Evolutionary conservation across 2,888 invertebrate species (phyloP).

Genomic region (Drosophila anceps): DNA sequence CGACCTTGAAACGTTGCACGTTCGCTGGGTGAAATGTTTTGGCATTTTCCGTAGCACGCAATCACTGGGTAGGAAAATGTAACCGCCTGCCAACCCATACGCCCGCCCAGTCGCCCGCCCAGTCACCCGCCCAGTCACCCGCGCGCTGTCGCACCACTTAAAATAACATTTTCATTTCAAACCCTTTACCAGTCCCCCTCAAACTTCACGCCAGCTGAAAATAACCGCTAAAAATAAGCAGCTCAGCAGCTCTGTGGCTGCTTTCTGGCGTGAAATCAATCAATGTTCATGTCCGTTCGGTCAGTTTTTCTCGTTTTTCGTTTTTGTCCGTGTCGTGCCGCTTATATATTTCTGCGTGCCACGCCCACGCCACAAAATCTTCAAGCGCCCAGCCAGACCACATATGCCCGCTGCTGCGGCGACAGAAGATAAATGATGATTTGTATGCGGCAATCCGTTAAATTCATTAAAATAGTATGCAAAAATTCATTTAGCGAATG

Average conservation of each 20-base stretch:
- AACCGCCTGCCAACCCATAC: conserved; percentile 2
- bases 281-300: conserved; percentile 67
- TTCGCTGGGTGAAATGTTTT: conserved; percentile 41
- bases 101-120: not conserved
- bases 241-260: conserved; percentile 26
- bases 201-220: conserved; percentile 34
- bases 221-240: conserved; percentile 72
- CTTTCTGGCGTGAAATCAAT: conserved; percentile 75
- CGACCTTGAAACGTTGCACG: conserved; percentile 63
- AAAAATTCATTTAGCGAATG: conserved; percentile 61
- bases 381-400: conserved; percentile 1
- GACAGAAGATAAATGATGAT: conserved; percentile 64
- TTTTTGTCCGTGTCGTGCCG: conserved; percentile 19
- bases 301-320: conserved; percentile 32
- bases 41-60: conserved; percentile 47
- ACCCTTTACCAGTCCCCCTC: not conserved
- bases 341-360: conserved; percentile 29
- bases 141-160: conserved; percentile 35
- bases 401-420: conserved; percentile 16
- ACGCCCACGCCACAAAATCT: conserved; percentile 27
- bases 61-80: conserved; percentile 62
- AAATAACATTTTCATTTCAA: conserved; percentile 54
- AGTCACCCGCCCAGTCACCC: not conserved
- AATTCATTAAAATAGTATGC: conserved; percentile 71
- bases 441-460: conserved; percentile 68